A percentile compares a stretch with the other conserved stretches of the same genome.
These are phyloP conservation scores for Tipula helvola DNA, from an alignment of 2,888 invertebrate genomes.

Conservation along the genomic window DNA sequence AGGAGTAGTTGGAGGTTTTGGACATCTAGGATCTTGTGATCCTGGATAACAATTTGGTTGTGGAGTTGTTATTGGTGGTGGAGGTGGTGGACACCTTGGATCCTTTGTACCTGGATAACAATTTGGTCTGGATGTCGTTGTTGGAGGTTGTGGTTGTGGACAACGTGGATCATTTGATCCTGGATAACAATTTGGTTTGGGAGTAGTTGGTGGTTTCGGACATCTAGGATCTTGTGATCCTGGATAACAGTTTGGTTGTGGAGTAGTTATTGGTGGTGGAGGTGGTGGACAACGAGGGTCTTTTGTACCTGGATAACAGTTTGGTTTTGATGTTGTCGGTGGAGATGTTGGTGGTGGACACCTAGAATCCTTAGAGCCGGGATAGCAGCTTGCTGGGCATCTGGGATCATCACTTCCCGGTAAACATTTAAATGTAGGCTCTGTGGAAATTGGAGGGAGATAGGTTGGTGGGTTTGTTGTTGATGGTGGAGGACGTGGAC, in stretches of 20 bases:
- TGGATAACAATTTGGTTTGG: slow-evolving; percentile 24
- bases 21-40: slow-evolving; percentile 23
- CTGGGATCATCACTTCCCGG: slow-evolving; percentile 23
- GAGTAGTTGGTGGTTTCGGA: slow-evolving; percentile 16
- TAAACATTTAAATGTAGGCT: slow-evolving; percentile 21
- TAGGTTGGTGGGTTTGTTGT: slow-evolving; percentile 20
- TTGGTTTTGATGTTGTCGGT: slow-evolving; percentile 16
- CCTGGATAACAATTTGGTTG: slow-evolving; percentile 21
- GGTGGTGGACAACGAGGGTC: slow-evolving; percentile 24
- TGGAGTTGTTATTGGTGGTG: not conserved
- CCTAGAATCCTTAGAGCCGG: slow-evolving; percentile 21
- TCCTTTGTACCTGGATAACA: slow-evolving; percentile 27
- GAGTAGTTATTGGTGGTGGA: not conserved
- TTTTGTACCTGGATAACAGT: slow-evolving; percentile 25
- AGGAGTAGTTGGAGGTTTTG: slow-evolving; percentile 18
- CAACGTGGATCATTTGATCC: slow-evolving; percentile 28
- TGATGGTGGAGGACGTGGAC: slow-evolving; percentile 21
- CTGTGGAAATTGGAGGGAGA: slow-evolving; percentile 21
- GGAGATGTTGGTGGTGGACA: slow-evolving; percentile 23
- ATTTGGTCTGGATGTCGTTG: slow-evolving; percentile 18
- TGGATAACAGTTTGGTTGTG: slow-evolving; percentile 35
- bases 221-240: slow-evolving; percentile 27
- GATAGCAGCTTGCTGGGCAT: slow-evolving; percentile 24
- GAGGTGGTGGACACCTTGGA: slow-evolving; percentile 19
- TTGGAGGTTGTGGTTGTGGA: slow-evolving; percentile 25